These are phyloP conservation scores for Orcinus orca DNA, from an alignment of 2,113 vertebrate genomes.

Conservation along the genomic window DNA sequence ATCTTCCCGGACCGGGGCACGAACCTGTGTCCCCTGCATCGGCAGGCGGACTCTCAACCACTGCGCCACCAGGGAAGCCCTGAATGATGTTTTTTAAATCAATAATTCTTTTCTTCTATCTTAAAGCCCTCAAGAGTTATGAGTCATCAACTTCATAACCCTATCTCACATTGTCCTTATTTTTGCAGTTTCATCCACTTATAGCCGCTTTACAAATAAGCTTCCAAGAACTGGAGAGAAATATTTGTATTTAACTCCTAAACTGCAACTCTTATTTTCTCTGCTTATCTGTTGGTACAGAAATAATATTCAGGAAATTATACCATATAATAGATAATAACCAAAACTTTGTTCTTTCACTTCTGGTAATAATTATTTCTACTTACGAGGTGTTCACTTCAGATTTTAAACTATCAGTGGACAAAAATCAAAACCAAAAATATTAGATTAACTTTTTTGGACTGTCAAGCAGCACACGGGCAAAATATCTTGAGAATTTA, in stretches of 20 bases:
- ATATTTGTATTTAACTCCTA: neutral
- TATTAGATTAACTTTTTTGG: neutral
- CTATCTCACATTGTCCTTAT: neutral
- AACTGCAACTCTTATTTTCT: neutral
- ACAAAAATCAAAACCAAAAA: neutral
- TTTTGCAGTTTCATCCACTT: neutral
- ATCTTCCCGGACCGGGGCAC: no score
- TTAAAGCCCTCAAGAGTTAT: neutral
- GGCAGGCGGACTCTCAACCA: no score
- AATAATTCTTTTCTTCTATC: conserved; percentile 34
- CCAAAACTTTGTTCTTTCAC: conserved; percentile 30
- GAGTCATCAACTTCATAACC: conserved; percentile 15
- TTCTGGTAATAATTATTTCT: neutral
- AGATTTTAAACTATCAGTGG: neutral
- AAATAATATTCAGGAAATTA: conserved; percentile 35
- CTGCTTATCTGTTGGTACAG: neutral
- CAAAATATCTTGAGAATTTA: neutral
- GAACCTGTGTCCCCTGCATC: no score
- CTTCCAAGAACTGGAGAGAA: conserved; percentile 2
- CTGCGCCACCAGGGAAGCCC: no score
- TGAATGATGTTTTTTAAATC: neutral
- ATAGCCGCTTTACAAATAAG: neutral
- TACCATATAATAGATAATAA: neutral
- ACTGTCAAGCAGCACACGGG: neutral
- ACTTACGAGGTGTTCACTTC: neutral